Evolutionary conservation across 2,797 vertebrate genomes (phyloP), one percentile per base, ranked within the genome.

Genomic region (Falco columbarius): DNA sequence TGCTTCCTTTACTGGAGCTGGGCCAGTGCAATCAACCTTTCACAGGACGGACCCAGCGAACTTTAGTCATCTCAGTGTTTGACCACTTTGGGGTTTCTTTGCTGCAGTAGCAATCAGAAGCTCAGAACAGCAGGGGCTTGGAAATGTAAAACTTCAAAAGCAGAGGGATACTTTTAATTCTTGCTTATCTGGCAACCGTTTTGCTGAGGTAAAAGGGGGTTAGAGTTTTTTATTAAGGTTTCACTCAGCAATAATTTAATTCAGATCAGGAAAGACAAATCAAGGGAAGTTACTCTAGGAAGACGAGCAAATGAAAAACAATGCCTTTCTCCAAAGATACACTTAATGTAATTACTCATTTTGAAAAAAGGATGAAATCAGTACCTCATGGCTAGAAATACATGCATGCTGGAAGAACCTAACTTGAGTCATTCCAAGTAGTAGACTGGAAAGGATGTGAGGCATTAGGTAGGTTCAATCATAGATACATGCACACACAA

Each of bases 301-400:
- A 91, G 94, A 96, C 55, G 92, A 92, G 61, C 56, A 93, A 93
- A 95, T 81, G 32, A 90, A 94, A 95, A 95, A 61, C 2, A 23
- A 81, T 61, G 67, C 26, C 34, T n/a, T 86, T 82, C 52, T 65
- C 23, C 59, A 77, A 79, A 86, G 67, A 85, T 44, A 94, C 77
- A 72, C 66, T 52, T 94, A 83, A 95, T 76, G 23, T 11, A 91
- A 96, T 95, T 92, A 92, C 14, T 92, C 58, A 59, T 38, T 92
- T 84, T 65, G 65, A 90, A 87, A 88, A 84, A 62, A 27, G 23
- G 29, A 87, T 90, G 82, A 82, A 94, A 93, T 91, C 74, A 94
- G 72, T 94, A 91, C 52, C 65, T 94, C 32, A 67, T 82, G 89
- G 40, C 23, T 81, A 86, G 49, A 87, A 95, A 79, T 44, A 73